Conservation (phyloP, 2,113 vertebrate genomes). For the Xenopus laevis region DNA sequence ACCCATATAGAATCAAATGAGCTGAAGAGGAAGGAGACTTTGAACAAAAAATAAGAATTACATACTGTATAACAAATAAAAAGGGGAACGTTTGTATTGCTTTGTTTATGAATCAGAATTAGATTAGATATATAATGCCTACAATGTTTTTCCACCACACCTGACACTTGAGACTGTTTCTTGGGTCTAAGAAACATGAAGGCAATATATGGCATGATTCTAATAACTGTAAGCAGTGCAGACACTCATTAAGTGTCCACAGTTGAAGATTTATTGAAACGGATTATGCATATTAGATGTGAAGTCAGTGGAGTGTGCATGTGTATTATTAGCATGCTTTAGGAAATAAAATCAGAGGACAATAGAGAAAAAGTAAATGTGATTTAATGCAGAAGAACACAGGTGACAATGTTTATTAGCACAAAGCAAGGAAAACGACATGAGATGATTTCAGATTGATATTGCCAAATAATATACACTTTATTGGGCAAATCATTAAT, state of each 20-base stretch:
- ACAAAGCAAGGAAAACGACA: slow-evolving; percentile 39
- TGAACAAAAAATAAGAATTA: too few relatives aligned
- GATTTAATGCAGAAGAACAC: slow-evolving; percentile 32
- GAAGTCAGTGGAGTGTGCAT: neutral
- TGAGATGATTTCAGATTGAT: slow-evolving; percentile 20
- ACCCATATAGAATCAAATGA: too few relatives aligned
- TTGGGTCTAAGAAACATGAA: neutral
- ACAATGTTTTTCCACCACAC: too few relatives aligned
- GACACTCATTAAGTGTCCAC: neutral
- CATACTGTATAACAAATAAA: too few relatives aligned
- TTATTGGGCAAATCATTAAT: slow-evolving; percentile 24
- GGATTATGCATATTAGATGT: neutral
- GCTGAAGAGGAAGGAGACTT: too few relatives aligned
- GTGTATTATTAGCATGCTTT: slow-evolving; percentile 12
- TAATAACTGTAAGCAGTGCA: neutral
- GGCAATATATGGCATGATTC: too few relatives aligned
- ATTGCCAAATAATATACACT: slow-evolving; percentile 7
- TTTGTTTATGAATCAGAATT: too few relatives aligned
- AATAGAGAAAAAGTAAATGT: slow-evolving; percentile 12
- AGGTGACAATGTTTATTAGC: slow-evolving; percentile 38
- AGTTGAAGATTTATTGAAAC: neutral
- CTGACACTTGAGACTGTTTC: too few relatives aligned
- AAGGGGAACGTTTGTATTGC: too few relatives aligned
- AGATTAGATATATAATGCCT: too few relatives aligned
- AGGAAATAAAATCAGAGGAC: slow-evolving; percentile 17